A percentile compares a stretch with the other conserved stretches of the same genome.
Evolutionary conservation across 1,140 invertebrate species (phyloP).

Genomic region (Microplitis demolitor): DNA sequence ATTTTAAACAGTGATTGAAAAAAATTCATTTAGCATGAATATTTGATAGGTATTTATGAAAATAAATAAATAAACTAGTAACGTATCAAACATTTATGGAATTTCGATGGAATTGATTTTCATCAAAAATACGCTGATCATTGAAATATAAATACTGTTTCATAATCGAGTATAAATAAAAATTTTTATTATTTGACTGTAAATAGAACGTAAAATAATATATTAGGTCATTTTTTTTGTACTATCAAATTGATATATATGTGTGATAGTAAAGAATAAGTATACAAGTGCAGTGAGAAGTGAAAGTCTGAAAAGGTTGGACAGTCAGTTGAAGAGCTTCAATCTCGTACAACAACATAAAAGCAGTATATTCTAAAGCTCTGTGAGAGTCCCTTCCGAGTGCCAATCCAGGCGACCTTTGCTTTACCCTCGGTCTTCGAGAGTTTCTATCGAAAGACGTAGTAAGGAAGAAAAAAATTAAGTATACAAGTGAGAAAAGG

Average conservation of each 20-base stretch:
- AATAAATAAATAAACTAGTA: too few species aligned
- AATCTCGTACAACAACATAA: slow-evolving; percentile 27
- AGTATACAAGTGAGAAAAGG: neutral
- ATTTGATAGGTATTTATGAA: too few species aligned
- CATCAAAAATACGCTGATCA: too few species aligned
- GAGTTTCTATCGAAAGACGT: slow-evolving; percentile 11
- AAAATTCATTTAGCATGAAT: too few species aligned
- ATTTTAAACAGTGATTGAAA: slow-evolving; percentile 8
- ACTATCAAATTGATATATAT: too few species aligned
- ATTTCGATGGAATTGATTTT: too few species aligned
- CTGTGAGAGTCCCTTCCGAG: slow-evolving; percentile 16
- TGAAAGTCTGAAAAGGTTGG: slow-evolving; percentile 20
- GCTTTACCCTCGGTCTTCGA: slow-evolving; percentile 25
- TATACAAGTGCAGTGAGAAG: neutral
- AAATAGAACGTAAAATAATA: too few species aligned
- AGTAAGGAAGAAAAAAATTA: slow-evolving; percentile 1
- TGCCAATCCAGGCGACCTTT: slow-evolving; percentile 29
- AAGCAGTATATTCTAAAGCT: slow-evolving; percentile 21
- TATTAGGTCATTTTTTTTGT: too few species aligned
- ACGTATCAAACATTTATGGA: too few species aligned
- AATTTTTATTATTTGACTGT: too few species aligned
- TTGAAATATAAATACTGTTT: too few species aligned
- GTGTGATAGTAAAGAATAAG: slow-evolving; percentile 33
- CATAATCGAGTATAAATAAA: too few species aligned
- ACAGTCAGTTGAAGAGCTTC: slow-evolving; percentile 13